Evolutionary conservation across 2,888 invertebrate genomes (phyloP).

Genomic region (Synanthedon formicaeformis): DNA sequence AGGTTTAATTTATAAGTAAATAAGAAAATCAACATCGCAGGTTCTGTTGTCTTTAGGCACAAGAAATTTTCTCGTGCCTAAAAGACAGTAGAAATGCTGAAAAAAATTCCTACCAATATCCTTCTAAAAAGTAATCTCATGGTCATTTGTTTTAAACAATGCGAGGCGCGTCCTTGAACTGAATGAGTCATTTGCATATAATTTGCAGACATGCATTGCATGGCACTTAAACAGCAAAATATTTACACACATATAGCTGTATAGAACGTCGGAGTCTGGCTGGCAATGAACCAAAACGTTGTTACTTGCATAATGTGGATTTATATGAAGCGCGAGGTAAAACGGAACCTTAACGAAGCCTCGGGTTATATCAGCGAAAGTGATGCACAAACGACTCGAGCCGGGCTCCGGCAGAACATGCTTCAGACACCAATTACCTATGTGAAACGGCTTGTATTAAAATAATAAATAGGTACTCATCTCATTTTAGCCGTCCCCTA

Average conservation of each 20-base stretch:
- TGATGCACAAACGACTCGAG: slow-evolving; percentile 9
- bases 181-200: slow-evolving; percentile 8
- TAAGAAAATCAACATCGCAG: too few species aligned
- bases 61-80: too few species aligned
- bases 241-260: slow-evolving; percentile 12
- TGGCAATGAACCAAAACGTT: slow-evolving; percentile 64
- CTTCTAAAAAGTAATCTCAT: slow-evolving; percentile 2
- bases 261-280: slow-evolving; percentile 30
- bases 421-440: not conserved
- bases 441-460: too few species aligned
- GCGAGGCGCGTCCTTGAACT: slow-evolving; percentile 7
- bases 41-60: too few species aligned
- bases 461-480: too few species aligned
- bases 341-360: slow-evolving; percentile 33
- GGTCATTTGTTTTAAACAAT: slow-evolving; percentile 13
- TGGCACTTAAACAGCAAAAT: slow-evolving; percentile 11
- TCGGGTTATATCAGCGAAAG: slow-evolving; percentile 39
- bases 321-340: slow-evolving; percentile 42
- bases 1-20: too few species aligned
- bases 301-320: slow-evolving; percentile 60
- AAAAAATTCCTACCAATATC: not conserved
- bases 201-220: slow-evolving; percentile 1
- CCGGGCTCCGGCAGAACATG: not conserved
- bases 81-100: too few species aligned
- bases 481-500: too few species aligned